phyloP scores from a whole-genome alignment of 1,140 invertebrate species.

The Melitaea cinxia region DNA sequence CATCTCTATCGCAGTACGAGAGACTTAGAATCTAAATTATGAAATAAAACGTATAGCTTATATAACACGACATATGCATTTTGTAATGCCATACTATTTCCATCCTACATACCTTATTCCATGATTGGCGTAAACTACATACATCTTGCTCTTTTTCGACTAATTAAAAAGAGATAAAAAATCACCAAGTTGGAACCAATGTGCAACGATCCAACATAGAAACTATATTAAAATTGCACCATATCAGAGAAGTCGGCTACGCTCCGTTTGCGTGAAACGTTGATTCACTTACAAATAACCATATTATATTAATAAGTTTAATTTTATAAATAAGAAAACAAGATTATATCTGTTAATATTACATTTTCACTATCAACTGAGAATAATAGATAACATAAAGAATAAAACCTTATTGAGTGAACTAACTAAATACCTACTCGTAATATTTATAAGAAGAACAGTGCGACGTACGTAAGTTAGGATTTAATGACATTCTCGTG shows the following conservation, averaged over 20 bases:
- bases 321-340: too few species aligned
- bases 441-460: too few species aligned
- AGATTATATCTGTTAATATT: too few species aligned
- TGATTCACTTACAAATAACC: constrained; percentile 21
- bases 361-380: too few species aligned
- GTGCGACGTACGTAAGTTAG: too few species aligned
- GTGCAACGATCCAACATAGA: constrained; percentile 19
- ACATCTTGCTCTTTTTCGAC: neutral
- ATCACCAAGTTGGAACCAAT: constrained; percentile 2
- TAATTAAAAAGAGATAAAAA: constrained; percentile 19
- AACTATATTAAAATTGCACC: constrained; percentile 36
- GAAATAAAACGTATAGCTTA: neutral
- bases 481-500: too few species aligned
- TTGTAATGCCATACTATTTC: neutral
- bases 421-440: too few species aligned
- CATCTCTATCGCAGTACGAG: too few species aligned
- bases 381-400: too few species aligned
- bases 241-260: constrained; percentile 24
- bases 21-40: neutral
- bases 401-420: too few species aligned
- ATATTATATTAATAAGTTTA: too few species aligned
- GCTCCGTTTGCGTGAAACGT: constrained; percentile 26
- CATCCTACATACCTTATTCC: neutral
- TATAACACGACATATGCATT: neutral
- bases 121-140: neutral